Conservation (phyloP, 2,797 vertebrate genomes). For the Acropternis orthonyx region DNA sequence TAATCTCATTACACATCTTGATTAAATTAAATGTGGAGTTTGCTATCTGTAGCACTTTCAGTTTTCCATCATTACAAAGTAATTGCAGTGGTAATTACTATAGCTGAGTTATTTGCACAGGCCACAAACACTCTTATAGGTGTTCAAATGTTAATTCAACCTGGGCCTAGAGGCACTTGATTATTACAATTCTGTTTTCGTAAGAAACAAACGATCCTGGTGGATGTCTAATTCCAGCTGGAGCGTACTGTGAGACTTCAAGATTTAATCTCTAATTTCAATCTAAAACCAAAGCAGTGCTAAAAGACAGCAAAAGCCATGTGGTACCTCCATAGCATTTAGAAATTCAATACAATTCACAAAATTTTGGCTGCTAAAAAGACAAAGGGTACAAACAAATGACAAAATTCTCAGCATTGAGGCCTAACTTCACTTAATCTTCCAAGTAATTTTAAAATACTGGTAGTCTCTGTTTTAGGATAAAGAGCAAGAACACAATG, state of each 20-base stretch:
- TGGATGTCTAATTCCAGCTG: conserved; percentile 32
- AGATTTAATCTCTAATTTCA: not conserved
- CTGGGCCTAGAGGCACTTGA: conserved; percentile 69
- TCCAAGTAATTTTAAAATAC: conserved; percentile 1
- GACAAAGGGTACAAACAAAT: conserved; percentile 65
- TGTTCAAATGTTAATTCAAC: conserved; percentile 39
- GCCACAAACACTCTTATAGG: conserved; percentile 17
- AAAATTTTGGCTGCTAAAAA: conserved; percentile 63
- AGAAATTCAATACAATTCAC: conserved; percentile 36
- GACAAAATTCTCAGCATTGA: conserved; percentile 51
- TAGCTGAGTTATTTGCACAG: conserved; percentile 50
- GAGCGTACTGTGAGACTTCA: conserved; percentile 10
- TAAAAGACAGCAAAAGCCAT: conserved; percentile 34
- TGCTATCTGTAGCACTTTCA: conserved; percentile 48
- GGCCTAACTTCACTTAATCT: not conserved
- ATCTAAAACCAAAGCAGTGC: conserved; percentile 40
- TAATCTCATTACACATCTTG: conserved; percentile 68
- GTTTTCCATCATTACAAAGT: conserved; percentile 57
- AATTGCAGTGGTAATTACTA: conserved; percentile 64
- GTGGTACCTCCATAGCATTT: conserved; percentile 8
- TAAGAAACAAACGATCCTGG: not conserved
- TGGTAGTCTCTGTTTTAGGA: not conserved
- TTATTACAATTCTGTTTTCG: not conserved
- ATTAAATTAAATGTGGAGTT: conserved; percentile 69
- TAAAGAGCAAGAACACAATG: not conserved